phyloP scores from a whole-genome alignment of 2,797 vertebrate genomes.

The Craterocephalus amniculus region DNA sequence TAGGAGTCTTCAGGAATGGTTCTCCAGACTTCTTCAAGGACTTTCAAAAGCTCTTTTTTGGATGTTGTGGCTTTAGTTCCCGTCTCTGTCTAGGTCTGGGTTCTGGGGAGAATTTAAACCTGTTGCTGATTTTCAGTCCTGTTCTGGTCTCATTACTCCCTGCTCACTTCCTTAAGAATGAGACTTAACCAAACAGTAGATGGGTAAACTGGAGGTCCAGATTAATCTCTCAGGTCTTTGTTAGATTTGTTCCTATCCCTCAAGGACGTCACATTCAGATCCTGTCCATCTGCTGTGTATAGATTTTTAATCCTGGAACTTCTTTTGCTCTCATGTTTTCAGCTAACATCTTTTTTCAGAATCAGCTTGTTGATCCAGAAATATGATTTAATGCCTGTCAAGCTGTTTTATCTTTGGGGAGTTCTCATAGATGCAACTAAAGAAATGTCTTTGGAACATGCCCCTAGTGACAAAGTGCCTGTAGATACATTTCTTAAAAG shows the following conservation, averaged over 20 bases:
- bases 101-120: not conserved
- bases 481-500: not conserved
- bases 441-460: not conserved
- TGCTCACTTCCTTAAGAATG: not conserved
- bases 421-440: not conserved
- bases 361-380: not conserved
- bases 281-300: not conserved
- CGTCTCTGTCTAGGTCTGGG: not conserved
- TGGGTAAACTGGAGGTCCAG: not conserved
- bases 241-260: not conserved
- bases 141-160: not conserved
- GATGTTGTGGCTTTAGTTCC: not conserved
- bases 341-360: not conserved
- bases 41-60: not conserved
- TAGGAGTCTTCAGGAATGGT: not conserved
- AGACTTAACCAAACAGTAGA: not conserved
- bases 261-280: not conserved
- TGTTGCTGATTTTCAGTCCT: not conserved
- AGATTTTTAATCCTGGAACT: not conserved
- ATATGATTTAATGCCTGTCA: not conserved
- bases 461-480: not conserved
- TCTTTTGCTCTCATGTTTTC: not conserved
- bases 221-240: not conserved
- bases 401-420: not conserved
- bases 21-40: not conserved